Base-by-base conservation (phyloP, 2,113 vertebrate species). In the Gallinago jamesoni region DNA sequence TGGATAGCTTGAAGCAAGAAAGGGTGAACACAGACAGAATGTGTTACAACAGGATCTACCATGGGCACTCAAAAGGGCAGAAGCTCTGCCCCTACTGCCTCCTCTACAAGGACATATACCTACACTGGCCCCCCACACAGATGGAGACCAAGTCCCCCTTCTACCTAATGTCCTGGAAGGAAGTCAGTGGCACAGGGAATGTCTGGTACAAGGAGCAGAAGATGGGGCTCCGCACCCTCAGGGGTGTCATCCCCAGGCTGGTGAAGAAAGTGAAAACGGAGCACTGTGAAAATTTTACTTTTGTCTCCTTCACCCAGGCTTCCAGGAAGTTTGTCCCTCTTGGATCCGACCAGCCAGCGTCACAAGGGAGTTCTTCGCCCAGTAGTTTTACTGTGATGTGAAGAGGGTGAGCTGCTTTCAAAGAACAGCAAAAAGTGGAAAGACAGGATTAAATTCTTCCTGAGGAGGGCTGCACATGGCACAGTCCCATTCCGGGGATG, bases 211-310 rank as follows among this genome's bases (percentile, higher is more conserved):
- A 97, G 84, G 93, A 98, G 43, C 93, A 97, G 95, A 91, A 94
- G 55, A 97, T 97, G 97, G 94, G 94, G 2, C 90, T 97, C 27
- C 16, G 66, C 27, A 97, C 92, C 17, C 83, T 97, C 18, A 91
- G 92, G 45, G 93, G 83, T 31, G 64, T 97, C 3, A 33, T 97
- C 37, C 95, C 97, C 9, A 98, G 96, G 41, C 68, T 97, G 73
- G 94, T 53, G 5, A 98, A 96, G 93, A 97, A 96, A 52, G 90
- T 96, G 48, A 97, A 97, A 83, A 84, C 97, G 86, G 89, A 97
- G 23, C 95, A 97, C 60, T 95, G 93, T 66, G 94, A 98, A 93
- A 96, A 97, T 84, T 97, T 97, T 67, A 96, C 92, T 74, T 98
- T 97, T 41, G 92, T 97, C 70, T 98, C 97, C 1, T 97, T 98